These are phyloP conservation scores for Allobates femoralis DNA, from an alignment of 2,797 vertebrate species.

Conservation along the genomic window DNA sequence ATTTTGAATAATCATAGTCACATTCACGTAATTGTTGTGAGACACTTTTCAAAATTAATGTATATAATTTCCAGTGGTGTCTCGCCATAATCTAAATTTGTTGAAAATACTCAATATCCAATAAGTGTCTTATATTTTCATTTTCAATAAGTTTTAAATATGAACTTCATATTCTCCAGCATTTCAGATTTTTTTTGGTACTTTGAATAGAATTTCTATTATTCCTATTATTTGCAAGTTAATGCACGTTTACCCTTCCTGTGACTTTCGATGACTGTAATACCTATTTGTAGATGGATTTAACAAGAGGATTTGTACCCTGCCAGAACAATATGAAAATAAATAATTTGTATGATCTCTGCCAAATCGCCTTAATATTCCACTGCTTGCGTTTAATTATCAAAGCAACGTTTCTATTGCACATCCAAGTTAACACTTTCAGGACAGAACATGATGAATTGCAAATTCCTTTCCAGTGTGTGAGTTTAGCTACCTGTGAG, in stretches of 20 bases:
- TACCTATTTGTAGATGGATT: conserved; percentile 55
- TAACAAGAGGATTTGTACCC: conserved; percentile 46
- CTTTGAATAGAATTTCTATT: neutral
- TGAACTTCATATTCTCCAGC: neutral
- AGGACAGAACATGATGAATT: neutral
- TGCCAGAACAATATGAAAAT: conserved; percentile 54
- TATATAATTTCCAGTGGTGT: too few species aligned
- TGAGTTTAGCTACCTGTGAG: neutral
- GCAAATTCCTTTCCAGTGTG: neutral
- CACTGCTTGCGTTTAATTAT: conserved; percentile 40
- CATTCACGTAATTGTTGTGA: too few species aligned
- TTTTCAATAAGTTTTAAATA: neutral
- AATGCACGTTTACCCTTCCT: conserved; percentile 53
- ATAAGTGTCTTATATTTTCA: too few species aligned
- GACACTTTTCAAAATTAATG: too few species aligned
- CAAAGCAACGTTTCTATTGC: neutral
- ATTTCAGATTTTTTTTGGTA: neutral
- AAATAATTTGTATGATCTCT: conserved; percentile 59
- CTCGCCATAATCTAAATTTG: too few species aligned
- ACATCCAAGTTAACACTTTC: neutral
- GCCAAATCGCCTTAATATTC: conserved; percentile 48
- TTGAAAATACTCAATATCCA: too few species aligned
- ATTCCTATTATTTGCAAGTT: conserved; percentile 30
- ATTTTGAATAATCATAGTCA: too few species aligned
- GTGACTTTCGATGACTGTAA: conserved; percentile 56